A percentile compares a stretch with the other conserved stretches of the same genome.
phyloP scores from a whole-genome alignment of 2,113 vertebrate species.

The Tychaedon coryphoeus region DNA sequence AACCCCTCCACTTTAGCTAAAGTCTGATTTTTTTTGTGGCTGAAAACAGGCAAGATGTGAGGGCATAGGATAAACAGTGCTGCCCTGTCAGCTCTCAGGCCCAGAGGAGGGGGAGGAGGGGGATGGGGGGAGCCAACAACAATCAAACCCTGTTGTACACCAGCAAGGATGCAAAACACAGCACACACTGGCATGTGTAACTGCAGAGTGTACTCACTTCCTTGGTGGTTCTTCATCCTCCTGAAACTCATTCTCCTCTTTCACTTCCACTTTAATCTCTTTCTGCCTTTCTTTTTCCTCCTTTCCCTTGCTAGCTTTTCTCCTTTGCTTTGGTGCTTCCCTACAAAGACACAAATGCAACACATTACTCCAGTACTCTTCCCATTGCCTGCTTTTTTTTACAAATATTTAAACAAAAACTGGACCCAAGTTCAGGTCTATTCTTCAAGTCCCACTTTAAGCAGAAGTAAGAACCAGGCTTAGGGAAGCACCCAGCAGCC shows the following conservation, averaged over 20 bases:
- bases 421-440: neutral
- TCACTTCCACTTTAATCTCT: conserved; percentile 85
- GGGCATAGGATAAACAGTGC: neutral
- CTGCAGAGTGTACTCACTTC: conserved; percentile 80
- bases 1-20: neutral
- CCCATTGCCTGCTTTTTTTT: neutral
- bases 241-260: conserved; percentile 84
- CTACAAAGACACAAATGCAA: conserved; percentile 65
- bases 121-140: neutral
- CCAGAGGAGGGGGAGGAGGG: neutral
- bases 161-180: neutral
- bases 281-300: conserved; percentile 83
- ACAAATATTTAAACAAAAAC: neutral
- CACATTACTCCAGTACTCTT: neutral
- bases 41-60: neutral
- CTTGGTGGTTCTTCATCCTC: conserved; percentile 90
- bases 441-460: neutral
- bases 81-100: neutral
- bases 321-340: conserved; percentile 85
- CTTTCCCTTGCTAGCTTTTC: conserved; percentile 81
- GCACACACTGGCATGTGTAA: neutral
- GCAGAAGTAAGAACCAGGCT: neutral
- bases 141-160: neutral
- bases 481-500: neutral
- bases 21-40: neutral